A percentile compares a stretch with the other conserved stretches of the same genome.
These are phyloP conservation scores for Herpailurus yagouaroundi DNA, from an alignment of 2,113 vertebrate species.

Conservation along the genomic window DNA sequence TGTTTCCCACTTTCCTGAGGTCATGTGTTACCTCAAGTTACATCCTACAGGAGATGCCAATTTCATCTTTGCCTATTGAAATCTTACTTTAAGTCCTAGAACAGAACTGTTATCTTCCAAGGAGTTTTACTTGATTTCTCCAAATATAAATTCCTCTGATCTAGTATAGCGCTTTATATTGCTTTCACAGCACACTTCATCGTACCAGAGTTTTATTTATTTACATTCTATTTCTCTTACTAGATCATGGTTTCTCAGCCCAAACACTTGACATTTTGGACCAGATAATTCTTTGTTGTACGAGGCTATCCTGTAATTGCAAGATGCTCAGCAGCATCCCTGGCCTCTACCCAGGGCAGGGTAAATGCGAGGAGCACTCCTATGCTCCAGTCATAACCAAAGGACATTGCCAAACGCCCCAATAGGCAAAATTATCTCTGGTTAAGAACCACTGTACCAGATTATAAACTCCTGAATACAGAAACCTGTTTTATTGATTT, in stretches of 20 bases:
- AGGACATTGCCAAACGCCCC: not conserved
- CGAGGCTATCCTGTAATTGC: not conserved
- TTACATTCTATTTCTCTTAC: not conserved
- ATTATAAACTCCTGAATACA: not conserved
- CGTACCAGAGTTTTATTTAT: conserved; percentile 10
- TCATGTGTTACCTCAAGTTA: not conserved
- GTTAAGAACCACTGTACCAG: not conserved
- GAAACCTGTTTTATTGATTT: not conserved
- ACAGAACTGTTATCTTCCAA: not conserved
- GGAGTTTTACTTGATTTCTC: not conserved
- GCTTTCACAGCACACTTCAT: not conserved
- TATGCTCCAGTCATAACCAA: not conserved
- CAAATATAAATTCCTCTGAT: not conserved
- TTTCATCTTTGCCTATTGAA: not conserved
- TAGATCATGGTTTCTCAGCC: not conserved
- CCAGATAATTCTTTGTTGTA: not conserved
- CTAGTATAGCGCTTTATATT: not conserved
- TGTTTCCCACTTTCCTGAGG: not conserved
- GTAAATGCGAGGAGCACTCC: not conserved
- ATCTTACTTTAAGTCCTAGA: not conserved
- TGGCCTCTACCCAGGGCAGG: not conserved
- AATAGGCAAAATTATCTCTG: not conserved
- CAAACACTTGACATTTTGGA: not conserved
- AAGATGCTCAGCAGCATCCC: not conserved
- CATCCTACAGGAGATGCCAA: not conserved